These are phyloP conservation scores for Acrocephalus scirpaceus DNA, from an alignment of 2,797 vertebrate species.

Conservation along the genomic window DNA sequence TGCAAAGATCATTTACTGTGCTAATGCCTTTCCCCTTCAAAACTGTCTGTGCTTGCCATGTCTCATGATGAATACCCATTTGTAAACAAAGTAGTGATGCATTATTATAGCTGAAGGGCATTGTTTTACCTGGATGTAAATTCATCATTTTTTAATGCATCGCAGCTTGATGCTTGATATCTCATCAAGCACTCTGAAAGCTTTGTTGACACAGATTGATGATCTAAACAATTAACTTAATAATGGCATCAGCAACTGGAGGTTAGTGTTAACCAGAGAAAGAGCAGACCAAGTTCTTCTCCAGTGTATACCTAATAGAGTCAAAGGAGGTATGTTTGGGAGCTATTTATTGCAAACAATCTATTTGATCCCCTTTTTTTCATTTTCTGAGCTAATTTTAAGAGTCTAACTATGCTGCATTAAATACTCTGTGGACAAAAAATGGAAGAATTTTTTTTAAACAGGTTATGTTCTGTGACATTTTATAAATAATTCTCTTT, in stretches of 20 bases:
- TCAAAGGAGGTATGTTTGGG: not conserved
- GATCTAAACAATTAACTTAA: slow-evolving; percentile 73
- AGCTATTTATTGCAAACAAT: not conserved
- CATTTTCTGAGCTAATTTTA: not conserved
- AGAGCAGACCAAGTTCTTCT: not conserved
- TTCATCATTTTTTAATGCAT: slow-evolving; percentile 77
- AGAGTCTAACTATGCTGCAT: not conserved
- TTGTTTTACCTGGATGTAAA: slow-evolving; percentile 76
- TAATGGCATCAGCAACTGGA: slow-evolving; percentile 60
- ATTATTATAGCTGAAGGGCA: slow-evolving; percentile 77
- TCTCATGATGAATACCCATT: slow-evolving; percentile 60
- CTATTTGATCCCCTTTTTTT: not conserved
- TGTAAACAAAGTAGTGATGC: slow-evolving; percentile 77
- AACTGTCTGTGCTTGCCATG: slow-evolving; percentile 17
- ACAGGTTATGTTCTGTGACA: not conserved
- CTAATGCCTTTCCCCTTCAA: slow-evolving; percentile 48
- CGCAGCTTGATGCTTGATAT: slow-evolving; percentile 72
- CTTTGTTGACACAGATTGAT: slow-evolving; percentile 73
- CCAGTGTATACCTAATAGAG: not conserved
- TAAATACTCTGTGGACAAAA: not conserved
- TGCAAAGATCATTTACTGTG: slow-evolving; percentile 38
- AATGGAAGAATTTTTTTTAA: not conserved
- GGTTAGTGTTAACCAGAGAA: not conserved
- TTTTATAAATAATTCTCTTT: not conserved
- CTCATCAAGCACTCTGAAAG: slow-evolving; percentile 74